A percentile compares a stretch with the other conserved stretches of the same genome.
Conservation (phyloP, 2,113 vertebrate genomes). For the Urocitellus parryii region DNA sequence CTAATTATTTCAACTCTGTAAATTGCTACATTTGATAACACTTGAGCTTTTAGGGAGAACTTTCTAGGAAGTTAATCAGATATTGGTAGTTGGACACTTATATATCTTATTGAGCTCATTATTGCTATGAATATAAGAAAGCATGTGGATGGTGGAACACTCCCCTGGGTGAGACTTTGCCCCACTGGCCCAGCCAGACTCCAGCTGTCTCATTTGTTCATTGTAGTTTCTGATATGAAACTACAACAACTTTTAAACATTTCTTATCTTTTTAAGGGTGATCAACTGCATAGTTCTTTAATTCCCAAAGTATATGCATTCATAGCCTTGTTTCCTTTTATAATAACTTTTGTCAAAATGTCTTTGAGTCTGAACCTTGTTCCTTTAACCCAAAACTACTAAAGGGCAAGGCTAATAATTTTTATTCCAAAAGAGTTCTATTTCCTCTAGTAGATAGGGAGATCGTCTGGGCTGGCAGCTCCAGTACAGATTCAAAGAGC, state of each 20-base stretch:
- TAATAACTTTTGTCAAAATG: not conserved
- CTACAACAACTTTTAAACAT: not conserved
- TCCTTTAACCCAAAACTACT: not conserved
- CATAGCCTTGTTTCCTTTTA: not conserved
- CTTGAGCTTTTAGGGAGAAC: too few relatives aligned
- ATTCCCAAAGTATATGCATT: not conserved
- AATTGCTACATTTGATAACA: too few relatives aligned
- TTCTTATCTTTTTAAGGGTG: not conserved
- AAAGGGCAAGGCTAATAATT: not conserved
- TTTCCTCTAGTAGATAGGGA: not conserved
- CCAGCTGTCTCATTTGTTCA: not conserved
- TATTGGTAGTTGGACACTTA: not conserved
- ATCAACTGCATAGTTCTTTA: not conserved
- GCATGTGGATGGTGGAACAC: fast-evolving
- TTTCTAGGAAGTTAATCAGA: not conserved
- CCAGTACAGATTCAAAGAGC: not conserved
- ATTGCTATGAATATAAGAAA: not conserved
- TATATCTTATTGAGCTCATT: not conserved
- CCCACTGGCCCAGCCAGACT: fast-evolving
- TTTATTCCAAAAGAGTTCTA: not conserved
- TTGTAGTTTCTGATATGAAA: not conserved
- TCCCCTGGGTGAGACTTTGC: not conserved
- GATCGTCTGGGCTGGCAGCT: not conserved
- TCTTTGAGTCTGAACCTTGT: not conserved
- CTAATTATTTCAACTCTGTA: too few relatives aligned